These are phyloP conservation scores for Temnothorax ravouxi DNA, from an alignment of 2,888 invertebrate species.

Conservation along the genomic window DNA sequence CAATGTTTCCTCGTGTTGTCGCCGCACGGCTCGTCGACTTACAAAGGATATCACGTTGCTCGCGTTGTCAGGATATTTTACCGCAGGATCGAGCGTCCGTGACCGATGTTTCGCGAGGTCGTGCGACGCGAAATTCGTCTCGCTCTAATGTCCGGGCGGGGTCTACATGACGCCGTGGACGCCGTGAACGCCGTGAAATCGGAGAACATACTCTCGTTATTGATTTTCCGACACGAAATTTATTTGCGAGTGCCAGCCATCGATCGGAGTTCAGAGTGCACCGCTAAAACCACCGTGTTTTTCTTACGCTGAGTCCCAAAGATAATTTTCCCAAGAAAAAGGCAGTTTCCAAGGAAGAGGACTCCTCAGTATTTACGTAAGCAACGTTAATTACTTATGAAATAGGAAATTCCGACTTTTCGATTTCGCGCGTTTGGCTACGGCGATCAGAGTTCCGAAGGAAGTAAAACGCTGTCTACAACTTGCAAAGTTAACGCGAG, in stretches of 20 bases:
- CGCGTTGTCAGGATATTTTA: conserved; percentile 61
- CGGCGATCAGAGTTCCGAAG: neutral
- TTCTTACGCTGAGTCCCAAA: neutral
- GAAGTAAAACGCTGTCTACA: conserved; percentile 20
- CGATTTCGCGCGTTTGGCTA: conserved; percentile 8
- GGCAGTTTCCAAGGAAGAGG: neutral
- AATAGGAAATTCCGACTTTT: conserved; percentile 8
- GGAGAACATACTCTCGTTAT: conserved; percentile 41
- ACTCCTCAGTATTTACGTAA: neutral
- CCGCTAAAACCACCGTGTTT: neutral
- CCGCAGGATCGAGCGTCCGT: conserved; percentile 63
- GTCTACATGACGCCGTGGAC: conserved; percentile 38
- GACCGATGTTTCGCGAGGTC: conserved; percentile 60
- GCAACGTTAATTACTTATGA: conserved; percentile 27
- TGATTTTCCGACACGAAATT: conserved; percentile 47
- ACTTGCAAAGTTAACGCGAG: conserved; percentile 26
- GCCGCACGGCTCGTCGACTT: conserved; percentile 63
- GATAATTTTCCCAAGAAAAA: neutral
- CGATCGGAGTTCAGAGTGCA: neutral
- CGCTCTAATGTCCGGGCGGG: conserved; percentile 43
- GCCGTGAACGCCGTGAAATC: conserved; percentile 49
- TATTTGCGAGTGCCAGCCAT: neutral
- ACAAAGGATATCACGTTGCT: conserved; percentile 63
- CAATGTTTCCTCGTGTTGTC: conserved; percentile 69
- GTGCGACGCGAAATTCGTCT: conserved; percentile 54